Base-by-base conservation (phyloP, 2,797 vertebrate genomes). In the Micromesistius poutassou region DNA sequence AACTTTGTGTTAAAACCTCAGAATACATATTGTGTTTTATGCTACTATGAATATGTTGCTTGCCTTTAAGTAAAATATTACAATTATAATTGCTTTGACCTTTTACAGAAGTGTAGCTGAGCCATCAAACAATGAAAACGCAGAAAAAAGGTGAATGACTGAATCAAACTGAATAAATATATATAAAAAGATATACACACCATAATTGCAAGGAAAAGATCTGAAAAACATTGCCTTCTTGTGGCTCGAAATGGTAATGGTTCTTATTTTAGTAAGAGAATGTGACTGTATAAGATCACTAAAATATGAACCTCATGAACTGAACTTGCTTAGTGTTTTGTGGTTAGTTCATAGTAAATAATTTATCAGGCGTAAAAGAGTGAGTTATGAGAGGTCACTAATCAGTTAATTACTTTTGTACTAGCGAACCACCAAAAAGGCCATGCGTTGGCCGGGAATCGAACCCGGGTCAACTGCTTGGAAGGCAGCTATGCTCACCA, bases 401-500 rank as follows among this genome's bases (percentile, higher is more conserved):
- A 42, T 62, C n/a, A n/a, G n/a, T n/a, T n/a, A n/a, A n/a, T n/a
- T n/a, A n/a, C n/a, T n/a, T 62, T 62, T 50, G 16, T 50, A 16
- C 40, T 50, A 16, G 40, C 13, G 40, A 42, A 42, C 3, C 25
- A 62, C 55, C 25, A 2, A 62, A 62, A 25, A 25, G 5, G 2
- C 0, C 0, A 2, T 86, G 85, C 82, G 84, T 90, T 91, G 90
- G 88, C 88, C 85, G 84, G 90, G 86, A 91, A 91, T 92, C 89
- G 82, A 91, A 90, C 86, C 89, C 89, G 83, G 88, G 90, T 91
- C 90, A 91, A 91, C 89, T 90, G 87, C 89, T 90, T 91, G 87
- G 88, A 90, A 91, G 85, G 87, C 86, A 90, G 84, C 83, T 89
- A 89, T 88, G 88, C 87, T 88, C 12, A 88, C 87, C 88, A 89